Evolutionary conservation across 2,797 vertebrate genomes (phyloP), one percentile per base, ranked within the genome.

Genomic region (Takifugu ocellatus): DNA sequence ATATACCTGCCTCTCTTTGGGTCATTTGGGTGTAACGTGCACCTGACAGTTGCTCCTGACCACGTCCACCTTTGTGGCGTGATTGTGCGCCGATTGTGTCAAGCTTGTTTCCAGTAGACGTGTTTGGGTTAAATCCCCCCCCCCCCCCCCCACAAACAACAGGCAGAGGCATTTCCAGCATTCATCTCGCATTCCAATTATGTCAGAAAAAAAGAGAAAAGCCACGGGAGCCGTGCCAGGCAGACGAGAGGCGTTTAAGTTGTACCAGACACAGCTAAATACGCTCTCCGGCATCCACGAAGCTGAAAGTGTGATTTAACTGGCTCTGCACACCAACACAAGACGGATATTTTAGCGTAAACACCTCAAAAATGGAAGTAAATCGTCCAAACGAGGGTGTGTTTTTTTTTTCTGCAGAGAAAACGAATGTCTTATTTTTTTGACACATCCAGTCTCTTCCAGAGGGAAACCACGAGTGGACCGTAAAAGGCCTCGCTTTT

Each of bases 401-500:
- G 36, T 39, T 10, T 39, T 11, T 39, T 39, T 39, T 39, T 3
- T 39, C 12, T 39, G 31, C 31, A 10, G 31, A 63, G 63, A 88
- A 87, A 86, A 82, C 72, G 33, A 79, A 76, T 56, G 51, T 69
- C 47, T 46, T 46, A 21, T 46, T 67, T 61, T 52, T 86, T 90
- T 65, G 79, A 87, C 82, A 70, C 79, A 73, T 80, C 72, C 74
- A 66, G 77, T 74, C 70, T 79, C 85, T 87, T 85, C 74, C 82
- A 80, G 73, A 83, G 73, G 84, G 74, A 84, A 81, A 85, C 86
- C 89, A 86, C 81, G 62, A 86, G 81, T 63, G 33, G 84, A 84
- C 84, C 76, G 86, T 90, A 83, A 91, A 88, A 78, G 60, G 49
- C 58, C 73, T 83, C 68, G 63, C 59, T 69, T 87, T 84, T 85